phyloP scores from a whole-genome alignment of 2,888 invertebrate genomes.

The Epistrophe grossulariae region DNA sequence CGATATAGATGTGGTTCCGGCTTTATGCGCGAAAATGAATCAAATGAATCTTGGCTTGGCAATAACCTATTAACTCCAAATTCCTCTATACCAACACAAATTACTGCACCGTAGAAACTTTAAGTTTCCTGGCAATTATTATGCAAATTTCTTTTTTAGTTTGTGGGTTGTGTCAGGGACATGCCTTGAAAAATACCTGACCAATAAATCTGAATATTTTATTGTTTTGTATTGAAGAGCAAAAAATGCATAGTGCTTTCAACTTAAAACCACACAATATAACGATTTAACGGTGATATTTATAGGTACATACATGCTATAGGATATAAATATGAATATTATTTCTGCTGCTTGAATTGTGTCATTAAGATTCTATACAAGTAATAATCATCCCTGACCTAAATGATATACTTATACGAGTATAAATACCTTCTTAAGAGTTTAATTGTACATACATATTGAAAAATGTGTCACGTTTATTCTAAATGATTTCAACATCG shows the following conservation, averaged over 20 bases:
- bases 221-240: neutral
- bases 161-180: neutral
- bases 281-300: too few species aligned
- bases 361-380: conserved; percentile 31
- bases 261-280: too few species aligned
- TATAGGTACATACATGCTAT: neutral
- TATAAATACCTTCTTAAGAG: neutral
- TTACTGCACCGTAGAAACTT: neutral
- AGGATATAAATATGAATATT: neutral
- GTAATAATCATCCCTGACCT: conserved; percentile 16
- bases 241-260: neutral
- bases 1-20: too few species aligned
- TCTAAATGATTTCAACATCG: conserved; percentile 25
- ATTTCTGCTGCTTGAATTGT: neutral
- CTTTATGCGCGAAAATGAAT: too few species aligned
- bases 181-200: neutral
- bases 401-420: neutral
- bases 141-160: neutral
- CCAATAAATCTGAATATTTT: neutral
- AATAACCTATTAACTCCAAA: neutral
- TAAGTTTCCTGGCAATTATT: neutral
- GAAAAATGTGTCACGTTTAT: conserved; percentile 24
- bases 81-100: neutral
- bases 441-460: neutral
- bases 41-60: too few species aligned